Base-by-base conservation (phyloP, 2,113 vertebrate species). In the Hippocampus abdominalis region DNA sequence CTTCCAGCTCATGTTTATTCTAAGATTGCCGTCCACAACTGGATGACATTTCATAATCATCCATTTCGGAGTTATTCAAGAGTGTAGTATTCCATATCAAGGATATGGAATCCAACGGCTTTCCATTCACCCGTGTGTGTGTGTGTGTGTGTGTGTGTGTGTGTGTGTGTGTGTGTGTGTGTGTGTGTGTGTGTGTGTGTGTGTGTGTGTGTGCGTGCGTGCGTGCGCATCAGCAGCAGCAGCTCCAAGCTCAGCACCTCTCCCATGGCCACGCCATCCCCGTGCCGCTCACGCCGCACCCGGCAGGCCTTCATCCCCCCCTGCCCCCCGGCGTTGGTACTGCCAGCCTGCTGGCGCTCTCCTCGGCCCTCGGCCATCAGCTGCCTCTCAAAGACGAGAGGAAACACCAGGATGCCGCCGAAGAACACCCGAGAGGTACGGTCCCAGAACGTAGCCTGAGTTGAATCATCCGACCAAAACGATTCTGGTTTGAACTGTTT, bases 191-290 rank as follows among this genome's bases (percentile, higher is more conserved):
- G 46, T 10, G 46, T 48, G 48, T 49, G 48, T 49, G 48, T 56
- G 53, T n/a, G 7, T 56, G 54, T 7, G 5, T 25, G 5, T 23
- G 8, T 10, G 23, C 32, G 16, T 32, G 8, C n/a, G 3, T 68
- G 70, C 69, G 65, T 81, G 51, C 79, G 79, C 51, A 82, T 76
- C 94, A 98, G 95, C 96, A 98, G 92, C 96, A 98, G 91, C 96
- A 98, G 86, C 96, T 98, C 84, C 96, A 98, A 91, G 96, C 95
- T 1, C 96, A 98, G 89, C 96, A 97, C 81, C 96, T 98, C 60
- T 97, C 96, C 11, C 96, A 98, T 4, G 94, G 96, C 21, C 96
- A 98, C 0, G 94, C 94, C 9, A 95, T 96, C 68, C 95, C 96
- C 0, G 92, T 98, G 12, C 96, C 96, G 70, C 90, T 98, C 82